These are phyloP conservation scores for Antedon mediterranea DNA, from an alignment of 53 echinoderm and acorn worm genomes.

Conservation along the genomic window DNA sequence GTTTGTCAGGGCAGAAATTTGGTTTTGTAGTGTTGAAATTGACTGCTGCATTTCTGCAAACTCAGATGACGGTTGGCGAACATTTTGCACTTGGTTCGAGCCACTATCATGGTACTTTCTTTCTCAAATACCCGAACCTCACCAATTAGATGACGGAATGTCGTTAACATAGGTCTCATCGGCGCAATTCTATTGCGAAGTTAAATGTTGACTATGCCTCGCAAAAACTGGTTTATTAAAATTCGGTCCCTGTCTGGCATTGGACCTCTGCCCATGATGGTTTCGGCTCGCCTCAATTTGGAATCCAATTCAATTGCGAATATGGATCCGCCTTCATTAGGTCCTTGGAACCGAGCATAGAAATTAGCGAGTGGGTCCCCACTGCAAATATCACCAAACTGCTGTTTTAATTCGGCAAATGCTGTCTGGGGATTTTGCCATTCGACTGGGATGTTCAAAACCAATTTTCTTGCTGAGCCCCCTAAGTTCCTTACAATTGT, in stretches of 20 bases:
- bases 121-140: neutral
- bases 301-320: conserved; percentile 18
- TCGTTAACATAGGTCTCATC: neutral
- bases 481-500: conserved; percentile 22
- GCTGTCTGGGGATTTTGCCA: conserved; percentile 3
- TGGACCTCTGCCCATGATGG: neutral
- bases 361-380: conserved; percentile 13
- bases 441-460: conserved; percentile 10
- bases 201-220: neutral
- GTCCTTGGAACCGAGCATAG: conserved; percentile 7
- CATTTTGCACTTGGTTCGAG: neutral
- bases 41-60: neutral
- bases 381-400: conserved; percentile 12
- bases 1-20: neutral
- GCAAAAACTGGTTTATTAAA: neutral
- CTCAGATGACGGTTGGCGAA: too few species aligned
- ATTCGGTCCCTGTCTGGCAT: neutral
- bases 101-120: too few species aligned
- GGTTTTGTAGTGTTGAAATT: neutral
- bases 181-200: too few species aligned
- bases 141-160: neutral
- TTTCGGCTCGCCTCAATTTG: neutral
- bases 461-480: conserved; percentile 16
- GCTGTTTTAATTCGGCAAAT: neutral
- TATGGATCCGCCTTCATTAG: conserved; percentile 3